phyloP scores from a whole-genome alignment of 2,888 invertebrate species.

The Prosapia bicincta region DNA sequence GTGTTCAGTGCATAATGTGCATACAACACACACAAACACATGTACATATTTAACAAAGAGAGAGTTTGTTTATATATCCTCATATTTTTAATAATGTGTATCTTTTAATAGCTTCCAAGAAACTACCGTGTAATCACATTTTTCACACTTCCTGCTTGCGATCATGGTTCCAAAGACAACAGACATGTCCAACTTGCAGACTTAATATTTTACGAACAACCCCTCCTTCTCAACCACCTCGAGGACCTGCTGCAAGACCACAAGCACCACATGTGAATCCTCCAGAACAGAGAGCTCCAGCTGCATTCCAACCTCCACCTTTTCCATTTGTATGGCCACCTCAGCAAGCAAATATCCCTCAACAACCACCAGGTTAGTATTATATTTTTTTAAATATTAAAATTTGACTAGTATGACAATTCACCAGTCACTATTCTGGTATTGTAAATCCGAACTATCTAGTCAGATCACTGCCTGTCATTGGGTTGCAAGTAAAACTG shows the following conservation, averaged over 20 bases:
- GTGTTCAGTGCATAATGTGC: no score
- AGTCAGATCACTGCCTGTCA: no score
- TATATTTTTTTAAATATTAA: background rate
- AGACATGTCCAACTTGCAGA: slow-evolving; percentile 98
- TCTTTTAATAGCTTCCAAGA: slow-evolving; percentile 87
- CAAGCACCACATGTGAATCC: slow-evolving; percentile 32
- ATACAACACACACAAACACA: no score
- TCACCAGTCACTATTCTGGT: background rate
- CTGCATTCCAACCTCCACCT: slow-evolving; percentile 35
- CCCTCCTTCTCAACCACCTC: slow-evolving; percentile 42
- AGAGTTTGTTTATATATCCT: no score
- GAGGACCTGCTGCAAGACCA: slow-evolving; percentile 22
- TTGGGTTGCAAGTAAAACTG: no score
- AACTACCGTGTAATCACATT: slow-evolving; percentile 97
- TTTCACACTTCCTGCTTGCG: slow-evolving; percentile 97
- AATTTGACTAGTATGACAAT: background rate
- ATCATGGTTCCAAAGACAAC: slow-evolving; percentile 99
- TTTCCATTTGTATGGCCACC: slow-evolving; percentile 43
- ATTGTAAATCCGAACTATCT: no score
- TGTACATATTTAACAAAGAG: no score
- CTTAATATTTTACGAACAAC: slow-evolving; percentile 67
- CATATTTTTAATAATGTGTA: no score
- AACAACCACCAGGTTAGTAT: background rate
- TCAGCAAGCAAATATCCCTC: slow-evolving; percentile 32
- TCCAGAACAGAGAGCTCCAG: slow-evolving; percentile 41